Evolutionary conservation across 2,113 vertebrate genomes (phyloP).

Genomic region (Hippocampus barbouri): DNA sequence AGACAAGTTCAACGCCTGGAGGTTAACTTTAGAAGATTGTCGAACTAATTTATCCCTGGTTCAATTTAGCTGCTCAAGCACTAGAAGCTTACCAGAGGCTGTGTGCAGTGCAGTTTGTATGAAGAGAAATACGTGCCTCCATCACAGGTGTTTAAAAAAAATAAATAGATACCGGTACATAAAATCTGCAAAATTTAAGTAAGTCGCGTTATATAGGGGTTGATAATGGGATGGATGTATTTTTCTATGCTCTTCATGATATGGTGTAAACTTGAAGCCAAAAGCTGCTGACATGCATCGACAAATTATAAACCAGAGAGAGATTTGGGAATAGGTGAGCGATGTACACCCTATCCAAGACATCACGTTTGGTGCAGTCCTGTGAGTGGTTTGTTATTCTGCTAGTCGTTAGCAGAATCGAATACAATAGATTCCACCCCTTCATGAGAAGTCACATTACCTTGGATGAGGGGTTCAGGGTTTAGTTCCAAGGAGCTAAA

Average conservation of each 20-base stretch:
- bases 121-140: constrained; percentile 21
- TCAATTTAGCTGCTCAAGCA: constrained; percentile 36
- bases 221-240: background rate
- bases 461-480: too few species aligned
- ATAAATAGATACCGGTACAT: background rate
- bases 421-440: too few species aligned
- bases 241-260: background rate
- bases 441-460: too few species aligned
- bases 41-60: constrained; percentile 36
- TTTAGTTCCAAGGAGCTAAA: too few species aligned
- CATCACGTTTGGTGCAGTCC: too few species aligned
- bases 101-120: constrained; percentile 11
- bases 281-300: background rate
- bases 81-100: constrained; percentile 9
- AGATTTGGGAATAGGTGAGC: too few species aligned
- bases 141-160: background rate
- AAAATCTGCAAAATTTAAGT: constrained; percentile 8
- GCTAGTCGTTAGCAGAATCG: too few species aligned
- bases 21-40: constrained; percentile 32
- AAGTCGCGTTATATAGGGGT: constrained; percentile 4
- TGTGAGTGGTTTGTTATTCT: too few species aligned
- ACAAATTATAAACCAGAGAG: too few species aligned
- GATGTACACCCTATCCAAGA: too few species aligned
- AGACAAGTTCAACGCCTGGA: constrained; percentile 13
- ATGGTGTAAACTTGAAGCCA: background rate